phyloP scores from a whole-genome alignment of 1,140 invertebrate genomes.

The Zaprionus inermis region DNA sequence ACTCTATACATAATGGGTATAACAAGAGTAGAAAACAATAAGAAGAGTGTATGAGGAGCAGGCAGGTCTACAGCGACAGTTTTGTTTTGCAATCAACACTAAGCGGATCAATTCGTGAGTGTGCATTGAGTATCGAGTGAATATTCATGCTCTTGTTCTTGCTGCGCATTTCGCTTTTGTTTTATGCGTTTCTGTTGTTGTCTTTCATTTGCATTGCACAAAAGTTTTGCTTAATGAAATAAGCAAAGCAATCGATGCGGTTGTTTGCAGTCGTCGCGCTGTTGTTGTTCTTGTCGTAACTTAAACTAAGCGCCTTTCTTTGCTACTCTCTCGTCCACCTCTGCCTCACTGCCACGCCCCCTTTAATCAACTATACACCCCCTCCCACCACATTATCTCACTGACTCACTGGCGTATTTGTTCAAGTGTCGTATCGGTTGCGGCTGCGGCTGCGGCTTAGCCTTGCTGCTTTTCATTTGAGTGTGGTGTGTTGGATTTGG shows the following conservation, averaged over 20 bases:
- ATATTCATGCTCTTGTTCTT: conserved; percentile 31
- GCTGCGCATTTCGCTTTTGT: conserved; percentile 46
- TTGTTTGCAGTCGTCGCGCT: conserved; percentile 48
- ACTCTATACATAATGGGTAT: not conserved
- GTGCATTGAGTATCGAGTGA: conserved; percentile 47
- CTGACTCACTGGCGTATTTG: conserved; percentile 59
- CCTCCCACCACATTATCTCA: conserved; percentile 8
- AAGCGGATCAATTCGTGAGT: conserved; percentile 77
- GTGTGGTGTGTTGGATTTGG: not conserved
- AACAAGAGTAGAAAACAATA: conserved; percentile 18
- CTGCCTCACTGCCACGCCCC: not conserved
- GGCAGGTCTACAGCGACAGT: conserved; percentile 8
- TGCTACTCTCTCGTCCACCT: not conserved
- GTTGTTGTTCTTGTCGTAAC: conserved; percentile 40
- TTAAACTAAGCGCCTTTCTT: conserved; percentile 56
- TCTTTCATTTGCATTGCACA: conserved; percentile 65
- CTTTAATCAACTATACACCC: conserved; percentile 19
- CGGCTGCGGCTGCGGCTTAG: conserved; percentile 77
- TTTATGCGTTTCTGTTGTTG: conserved; percentile 53
- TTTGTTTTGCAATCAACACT: conserved; percentile 62
- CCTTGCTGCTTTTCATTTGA: conserved; percentile 38
- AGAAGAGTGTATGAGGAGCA: conserved; percentile 4
- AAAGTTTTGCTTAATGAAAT: conserved; percentile 76
- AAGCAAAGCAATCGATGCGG: conserved; percentile 73
- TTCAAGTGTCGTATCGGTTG: conserved; percentile 81